Base-by-base conservation (phyloP, 2,797 vertebrate species). In the Triplophysa yarkandensis region DNA sequence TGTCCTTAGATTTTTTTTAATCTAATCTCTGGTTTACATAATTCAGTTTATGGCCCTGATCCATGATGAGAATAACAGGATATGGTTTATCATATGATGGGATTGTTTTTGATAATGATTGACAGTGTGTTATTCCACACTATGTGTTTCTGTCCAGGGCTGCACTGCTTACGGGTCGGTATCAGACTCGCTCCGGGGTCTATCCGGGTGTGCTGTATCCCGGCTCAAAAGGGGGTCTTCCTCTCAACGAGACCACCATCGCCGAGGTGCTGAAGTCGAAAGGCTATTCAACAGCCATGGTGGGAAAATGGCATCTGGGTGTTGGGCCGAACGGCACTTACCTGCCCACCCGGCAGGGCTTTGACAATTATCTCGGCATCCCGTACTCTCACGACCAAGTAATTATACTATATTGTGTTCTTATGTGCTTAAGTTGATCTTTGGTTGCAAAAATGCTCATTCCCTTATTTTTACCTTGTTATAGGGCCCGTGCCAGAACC, bases 311-410 rank as follows among this genome's bases (percentile, higher is more conserved):
- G 97, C 96, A 99, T 61, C 87, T 99, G 46, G 97, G 97, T 1
- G 8, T 91, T 0, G 96, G 97, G 0, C 1, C 32, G 0, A 89
- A 93, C 0, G 92, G 95, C 50, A 91, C 41, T 68, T 98, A 92
- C 86, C 91, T 98, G 21, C 97, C 97, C 54, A 90, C 86, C 1
- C 88, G 86, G 17, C 97, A 98, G 76, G 97, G 94, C 2, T 99
- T 99, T 79, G 94, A 98, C 44, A 85, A 93, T 1, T 99, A 90
- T 79, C 81, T 98, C 43, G 95, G 96, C 0, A 92, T 98, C 80
- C 96, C 96, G 0, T 98, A 96, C 83, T 98, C 96, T 4, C 96
- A 98, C 0, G 95, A 98, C 86, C 95, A 95, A 95, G 95, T 96
- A 83, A 83, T 88, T 80, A 43, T n/a, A 19, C 13, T n/a, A 9